Evolutionary conservation across 1,140 invertebrate genomes (phyloP).

Genomic region (Reticulitermes speratus): DNA sequence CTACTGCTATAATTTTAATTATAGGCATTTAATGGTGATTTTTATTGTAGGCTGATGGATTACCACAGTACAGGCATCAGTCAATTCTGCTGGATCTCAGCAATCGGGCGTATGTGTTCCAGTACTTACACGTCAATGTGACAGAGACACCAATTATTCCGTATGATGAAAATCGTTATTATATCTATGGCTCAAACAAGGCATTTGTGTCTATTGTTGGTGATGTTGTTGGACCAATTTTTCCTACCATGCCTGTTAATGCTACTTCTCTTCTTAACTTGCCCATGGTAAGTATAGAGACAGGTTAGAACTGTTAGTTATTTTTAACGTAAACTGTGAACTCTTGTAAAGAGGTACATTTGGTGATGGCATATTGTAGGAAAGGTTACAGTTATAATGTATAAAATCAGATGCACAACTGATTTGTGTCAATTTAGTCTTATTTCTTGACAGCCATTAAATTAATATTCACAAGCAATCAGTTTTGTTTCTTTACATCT

Average conservation of each 20-base stretch:
- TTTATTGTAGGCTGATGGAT: slow-evolving; percentile 76
- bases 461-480: no score
- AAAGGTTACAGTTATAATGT: no score
- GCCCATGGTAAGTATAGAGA: slow-evolving; percentile 64
- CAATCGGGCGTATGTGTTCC: slow-evolving; percentile 86
- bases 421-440: no score
- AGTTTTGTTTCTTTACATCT: no score
- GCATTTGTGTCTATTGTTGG: slow-evolving; percentile 87
- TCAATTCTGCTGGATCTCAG: slow-evolving; percentile 89
- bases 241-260: slow-evolving; percentile 89
- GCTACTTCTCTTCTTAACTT: slow-evolving; percentile 75
- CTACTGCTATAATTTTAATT: no score
- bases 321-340: neutral
- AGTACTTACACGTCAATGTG: slow-evolving; percentile 93
- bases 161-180: slow-evolving; percentile 85
- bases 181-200: slow-evolving; percentile 90
- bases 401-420: no score
- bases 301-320: slow-evolving; percentile 37
- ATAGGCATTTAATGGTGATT: no score
- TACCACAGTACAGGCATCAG: slow-evolving; percentile 89
- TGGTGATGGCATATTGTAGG: neutral
- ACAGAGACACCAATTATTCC: slow-evolving; percentile 89
- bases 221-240: slow-evolving; percentile 92
- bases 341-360: neutral
- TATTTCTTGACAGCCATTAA: no score